A percentile compares a stretch with the other conserved stretches of the same genome.
Conservation (phyloP, 1,140 invertebrate genomes). For the Calliopsis andreniformis region DNA sequence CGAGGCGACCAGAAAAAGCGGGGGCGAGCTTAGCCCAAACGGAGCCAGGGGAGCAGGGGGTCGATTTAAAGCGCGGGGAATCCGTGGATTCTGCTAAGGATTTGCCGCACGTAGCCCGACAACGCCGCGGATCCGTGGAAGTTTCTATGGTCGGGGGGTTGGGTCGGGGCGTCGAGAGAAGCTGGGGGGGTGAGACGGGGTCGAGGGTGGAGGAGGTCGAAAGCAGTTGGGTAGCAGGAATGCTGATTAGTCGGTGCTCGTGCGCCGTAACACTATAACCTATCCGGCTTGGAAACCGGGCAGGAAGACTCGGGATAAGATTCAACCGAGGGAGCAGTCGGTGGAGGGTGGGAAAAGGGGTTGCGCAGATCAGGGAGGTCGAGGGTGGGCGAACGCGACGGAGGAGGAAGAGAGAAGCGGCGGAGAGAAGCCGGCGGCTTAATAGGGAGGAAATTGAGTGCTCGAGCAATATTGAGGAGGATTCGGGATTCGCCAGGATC, state of each 20-base stretch:
- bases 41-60: conserved; percentile 24
- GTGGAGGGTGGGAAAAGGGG: conserved; percentile 30
- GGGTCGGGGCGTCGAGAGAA: not conserved
- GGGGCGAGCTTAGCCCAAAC: not conserved
- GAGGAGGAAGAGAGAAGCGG: conserved; percentile 54
- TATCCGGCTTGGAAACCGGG: conserved; percentile 73
- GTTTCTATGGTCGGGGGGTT: conserved; percentile 55
- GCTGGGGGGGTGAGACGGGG: not conserved
- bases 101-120: conserved; percentile 78
- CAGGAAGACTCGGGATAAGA: conserved; percentile 76
- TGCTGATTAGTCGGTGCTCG: conserved; percentile 81
- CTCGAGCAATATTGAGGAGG: conserved; percentile 81
- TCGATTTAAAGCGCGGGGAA: conserved; percentile 71
- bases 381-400: conserved; percentile 32
- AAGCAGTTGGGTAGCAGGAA: conserved; percentile 72
- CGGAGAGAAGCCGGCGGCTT: conserved; percentile 78
- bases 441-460: conserved; percentile 82
- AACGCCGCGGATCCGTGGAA: conserved; percentile 72
- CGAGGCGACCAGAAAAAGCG: conserved; percentile 30
- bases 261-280: conserved; percentile 80
- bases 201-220: conserved; percentile 18
- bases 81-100: conserved; percentile 77
- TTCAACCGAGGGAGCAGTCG: conserved; percentile 53
- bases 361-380: conserved; percentile 46
- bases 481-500: conserved; percentile 77